These are phyloP conservation scores for Oreonectes daqikongensis DNA, from an alignment of 2,797 vertebrate species.

Conservation along the genomic window DNA sequence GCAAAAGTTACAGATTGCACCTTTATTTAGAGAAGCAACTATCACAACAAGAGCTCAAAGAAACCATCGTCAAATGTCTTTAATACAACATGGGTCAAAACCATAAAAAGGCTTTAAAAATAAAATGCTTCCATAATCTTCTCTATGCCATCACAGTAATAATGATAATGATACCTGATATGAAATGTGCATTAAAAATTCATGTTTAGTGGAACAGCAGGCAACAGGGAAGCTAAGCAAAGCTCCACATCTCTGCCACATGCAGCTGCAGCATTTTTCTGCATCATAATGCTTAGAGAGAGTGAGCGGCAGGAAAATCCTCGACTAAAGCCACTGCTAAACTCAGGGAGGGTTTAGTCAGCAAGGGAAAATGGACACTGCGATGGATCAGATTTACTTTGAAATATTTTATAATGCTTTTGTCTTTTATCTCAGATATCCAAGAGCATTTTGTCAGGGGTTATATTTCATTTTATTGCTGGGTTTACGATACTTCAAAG, in stretches of 20 bases:
- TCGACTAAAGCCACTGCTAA: slow-evolving; percentile 8
- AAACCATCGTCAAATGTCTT: background rate
- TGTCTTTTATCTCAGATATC: background rate
- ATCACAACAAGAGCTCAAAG: background rate
- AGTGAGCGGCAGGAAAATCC: slow-evolving; percentile 24
- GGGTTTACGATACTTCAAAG: slow-evolving; percentile 10
- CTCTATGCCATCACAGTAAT: slow-evolving; percentile 25
- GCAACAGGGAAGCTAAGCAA: slow-evolving; percentile 29
- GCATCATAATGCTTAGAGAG: slow-evolving; percentile 25
- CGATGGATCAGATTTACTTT: background rate
- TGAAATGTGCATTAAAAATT: slow-evolving; percentile 54
- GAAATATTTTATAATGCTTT: background rate
- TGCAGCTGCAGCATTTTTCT: slow-evolving; percentile 34
- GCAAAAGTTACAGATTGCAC: background rate
- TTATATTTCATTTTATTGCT: slow-evolving; percentile 1
- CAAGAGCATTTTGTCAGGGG: background rate
- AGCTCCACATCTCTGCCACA: slow-evolving; percentile 25
- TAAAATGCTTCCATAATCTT: background rate
- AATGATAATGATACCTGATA: slow-evolving; percentile 48
- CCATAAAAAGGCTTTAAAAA: slow-evolving; percentile 8
- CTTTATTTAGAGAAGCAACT: background rate
- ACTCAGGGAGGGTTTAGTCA: slow-evolving; percentile 2
- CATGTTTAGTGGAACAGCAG: slow-evolving; percentile 36
- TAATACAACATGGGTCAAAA: background rate
- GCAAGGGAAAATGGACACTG: slow-evolving; percentile 3